A percentile compares a stretch with the other conserved stretches of the same genome.
These are phyloP conservation scores for Pomacea canaliculata DNA, from an alignment of 2,888 invertebrate genomes.

Conservation along the genomic window DNA sequence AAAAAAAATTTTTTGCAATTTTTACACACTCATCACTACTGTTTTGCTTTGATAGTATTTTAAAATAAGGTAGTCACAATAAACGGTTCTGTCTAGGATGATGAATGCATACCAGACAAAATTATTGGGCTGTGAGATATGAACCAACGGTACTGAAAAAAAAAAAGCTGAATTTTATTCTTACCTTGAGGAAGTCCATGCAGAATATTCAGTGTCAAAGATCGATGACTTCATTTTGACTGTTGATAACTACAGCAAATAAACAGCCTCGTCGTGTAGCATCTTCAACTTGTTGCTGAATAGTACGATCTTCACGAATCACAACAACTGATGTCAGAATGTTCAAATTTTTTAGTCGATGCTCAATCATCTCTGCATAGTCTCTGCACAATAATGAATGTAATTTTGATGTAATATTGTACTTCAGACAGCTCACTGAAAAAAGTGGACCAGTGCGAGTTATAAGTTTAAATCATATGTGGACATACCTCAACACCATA, in stretches of 20 bases:
- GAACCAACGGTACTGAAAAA: no score
- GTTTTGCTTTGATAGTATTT: no score
- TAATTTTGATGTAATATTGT: neutral
- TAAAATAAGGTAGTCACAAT: no score
- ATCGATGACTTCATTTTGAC: slow-evolving; percentile 88
- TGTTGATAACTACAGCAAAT: slow-evolving; percentile 88
- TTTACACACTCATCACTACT: no score
- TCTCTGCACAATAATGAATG: slow-evolving; percentile 1
- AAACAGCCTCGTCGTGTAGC: slow-evolving; percentile 89
- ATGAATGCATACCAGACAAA: no score
- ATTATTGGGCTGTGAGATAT: no score
- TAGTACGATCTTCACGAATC: slow-evolving; percentile 89
- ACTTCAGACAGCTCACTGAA: neutral
- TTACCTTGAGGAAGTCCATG: slow-evolving; percentile 87
- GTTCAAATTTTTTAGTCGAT: slow-evolving; percentile 82
- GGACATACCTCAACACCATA: slow-evolving; percentile 67
- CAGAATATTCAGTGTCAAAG: slow-evolving; percentile 89
- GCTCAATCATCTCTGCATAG: slow-evolving; percentile 90
- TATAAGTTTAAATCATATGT: no score
- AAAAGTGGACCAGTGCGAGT: no score
- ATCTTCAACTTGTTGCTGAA: slow-evolving; percentile 83
- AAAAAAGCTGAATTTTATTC: slow-evolving; percentile 5
- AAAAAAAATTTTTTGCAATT: no score
- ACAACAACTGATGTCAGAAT: slow-evolving; percentile 84
- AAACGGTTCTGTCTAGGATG: no score